These are phyloP conservation scores for Vulpes lagopus DNA, from an alignment of 2,113 vertebrate species.

Conservation along the genomic window DNA sequence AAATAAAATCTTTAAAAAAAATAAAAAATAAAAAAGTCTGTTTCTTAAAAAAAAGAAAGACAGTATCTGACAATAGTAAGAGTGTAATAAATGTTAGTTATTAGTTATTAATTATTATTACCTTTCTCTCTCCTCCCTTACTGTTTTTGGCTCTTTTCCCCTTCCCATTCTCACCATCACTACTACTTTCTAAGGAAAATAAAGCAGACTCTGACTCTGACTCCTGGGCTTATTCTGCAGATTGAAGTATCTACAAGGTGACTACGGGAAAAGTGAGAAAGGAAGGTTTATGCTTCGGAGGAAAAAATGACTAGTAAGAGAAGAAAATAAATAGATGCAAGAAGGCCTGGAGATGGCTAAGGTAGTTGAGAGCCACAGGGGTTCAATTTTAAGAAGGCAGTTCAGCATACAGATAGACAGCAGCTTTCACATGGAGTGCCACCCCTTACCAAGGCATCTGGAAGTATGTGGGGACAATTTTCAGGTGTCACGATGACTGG, in stretches of 20 bases:
- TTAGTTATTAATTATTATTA: neutral
- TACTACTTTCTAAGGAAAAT: neutral
- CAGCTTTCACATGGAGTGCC: neutral
- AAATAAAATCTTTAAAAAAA: no score
- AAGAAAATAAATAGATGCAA: neutral
- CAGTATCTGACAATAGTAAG: neutral
- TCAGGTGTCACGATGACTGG: constrained; percentile 11
- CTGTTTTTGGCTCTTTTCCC: neutral
- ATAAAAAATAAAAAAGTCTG: no score
- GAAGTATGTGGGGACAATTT: neutral
- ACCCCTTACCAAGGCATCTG: neutral
- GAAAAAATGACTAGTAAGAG: neutral
- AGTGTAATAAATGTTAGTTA: neutral
- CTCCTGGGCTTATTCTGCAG: neutral
- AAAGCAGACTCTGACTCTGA: neutral
- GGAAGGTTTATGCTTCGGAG: neutral
- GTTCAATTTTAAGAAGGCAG: neutral
- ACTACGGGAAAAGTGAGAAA: neutral
- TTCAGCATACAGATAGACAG: neutral
- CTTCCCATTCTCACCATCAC: neutral
- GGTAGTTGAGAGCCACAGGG: neutral
- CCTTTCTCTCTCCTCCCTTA: neutral
- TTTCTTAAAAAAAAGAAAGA: no score
- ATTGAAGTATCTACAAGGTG: neutral
- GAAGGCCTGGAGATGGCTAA: neutral